phyloP scores from a whole-genome alignment of 2,113 vertebrate species.

The Notiomystis cincta region DNA sequence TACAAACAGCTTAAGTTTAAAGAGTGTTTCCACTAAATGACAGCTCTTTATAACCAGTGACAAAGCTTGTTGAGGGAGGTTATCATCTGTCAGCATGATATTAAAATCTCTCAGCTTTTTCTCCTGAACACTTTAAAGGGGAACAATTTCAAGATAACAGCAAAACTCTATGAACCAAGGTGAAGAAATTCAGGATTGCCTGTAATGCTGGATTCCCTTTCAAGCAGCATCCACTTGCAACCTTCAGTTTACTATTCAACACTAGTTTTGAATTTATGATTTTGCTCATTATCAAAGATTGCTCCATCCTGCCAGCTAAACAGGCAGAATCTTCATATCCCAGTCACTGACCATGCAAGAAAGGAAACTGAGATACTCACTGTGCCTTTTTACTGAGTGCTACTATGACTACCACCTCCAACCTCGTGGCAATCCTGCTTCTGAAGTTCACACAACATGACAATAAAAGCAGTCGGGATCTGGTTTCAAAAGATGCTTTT shows the following conservation, averaged over 20 bases:
- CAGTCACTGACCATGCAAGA: neutral
- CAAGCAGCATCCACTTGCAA: neutral
- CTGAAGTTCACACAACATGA: neutral
- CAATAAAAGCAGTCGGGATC: neutral
- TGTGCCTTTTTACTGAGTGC: neutral
- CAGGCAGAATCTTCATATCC: neutral
- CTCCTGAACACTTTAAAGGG: neutral
- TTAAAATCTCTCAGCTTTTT: neutral
- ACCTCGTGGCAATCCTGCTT: neutral
- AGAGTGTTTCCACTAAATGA: neutral
- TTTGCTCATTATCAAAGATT: neutral
- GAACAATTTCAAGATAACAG: neutral
- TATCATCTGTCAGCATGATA: neutral
- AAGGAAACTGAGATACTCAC: neutral
- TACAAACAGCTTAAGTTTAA: neutral
- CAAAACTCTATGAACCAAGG: neutral
- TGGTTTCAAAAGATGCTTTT: slow-evolving; percentile 11
- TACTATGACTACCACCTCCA: neutral
- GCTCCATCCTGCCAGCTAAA: neutral
- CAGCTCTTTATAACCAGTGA: neutral
- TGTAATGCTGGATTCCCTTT: neutral
- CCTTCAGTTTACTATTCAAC: neutral
- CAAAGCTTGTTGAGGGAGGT: neutral
- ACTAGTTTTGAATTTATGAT: neutral
- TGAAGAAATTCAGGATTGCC: neutral